phyloP scores from a whole-genome alignment of 2,113 vertebrate species.

The Pelvicachromis taeniatus region DNA sequence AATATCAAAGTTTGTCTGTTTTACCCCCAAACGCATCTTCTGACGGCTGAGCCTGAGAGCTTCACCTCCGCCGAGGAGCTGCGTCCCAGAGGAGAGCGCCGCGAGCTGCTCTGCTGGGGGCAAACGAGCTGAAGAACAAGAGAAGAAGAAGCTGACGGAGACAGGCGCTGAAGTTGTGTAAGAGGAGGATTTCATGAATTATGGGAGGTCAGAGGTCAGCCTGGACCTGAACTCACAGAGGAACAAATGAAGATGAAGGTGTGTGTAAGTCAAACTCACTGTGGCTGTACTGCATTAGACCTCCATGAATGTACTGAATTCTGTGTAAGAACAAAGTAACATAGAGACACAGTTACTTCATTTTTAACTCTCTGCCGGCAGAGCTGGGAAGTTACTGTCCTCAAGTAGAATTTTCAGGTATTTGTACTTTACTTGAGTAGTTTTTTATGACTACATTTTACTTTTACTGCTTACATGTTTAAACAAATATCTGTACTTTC shows the following conservation, averaged over 20 bases:
- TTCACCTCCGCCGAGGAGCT: background rate
- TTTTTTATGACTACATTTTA: background rate
- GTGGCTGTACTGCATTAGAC: background rate
- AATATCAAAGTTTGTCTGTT: constrained; percentile 54
- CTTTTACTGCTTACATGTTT: no score
- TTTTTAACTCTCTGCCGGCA: no score
- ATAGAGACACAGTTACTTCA: no score
- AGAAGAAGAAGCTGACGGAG: background rate
- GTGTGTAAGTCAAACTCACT: background rate
- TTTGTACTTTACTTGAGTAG: no score
- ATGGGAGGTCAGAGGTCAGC: background rate
- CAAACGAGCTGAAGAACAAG: background rate
- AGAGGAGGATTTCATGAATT: background rate
- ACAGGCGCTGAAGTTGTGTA: background rate
- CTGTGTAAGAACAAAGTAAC: background rate
- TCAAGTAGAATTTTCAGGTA: no score
- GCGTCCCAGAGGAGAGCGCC: background rate
- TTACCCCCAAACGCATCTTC: constrained; percentile 14
- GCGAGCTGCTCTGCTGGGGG: background rate
- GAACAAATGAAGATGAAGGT: background rate
- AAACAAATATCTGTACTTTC: no score
- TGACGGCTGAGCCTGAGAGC: background rate
- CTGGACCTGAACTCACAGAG: background rate
- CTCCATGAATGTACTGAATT: background rate
- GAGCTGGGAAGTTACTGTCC: no score